phyloP scores from a whole-genome alignment of 1,140 invertebrate species.

The Drosophila ficusphila region DNA sequence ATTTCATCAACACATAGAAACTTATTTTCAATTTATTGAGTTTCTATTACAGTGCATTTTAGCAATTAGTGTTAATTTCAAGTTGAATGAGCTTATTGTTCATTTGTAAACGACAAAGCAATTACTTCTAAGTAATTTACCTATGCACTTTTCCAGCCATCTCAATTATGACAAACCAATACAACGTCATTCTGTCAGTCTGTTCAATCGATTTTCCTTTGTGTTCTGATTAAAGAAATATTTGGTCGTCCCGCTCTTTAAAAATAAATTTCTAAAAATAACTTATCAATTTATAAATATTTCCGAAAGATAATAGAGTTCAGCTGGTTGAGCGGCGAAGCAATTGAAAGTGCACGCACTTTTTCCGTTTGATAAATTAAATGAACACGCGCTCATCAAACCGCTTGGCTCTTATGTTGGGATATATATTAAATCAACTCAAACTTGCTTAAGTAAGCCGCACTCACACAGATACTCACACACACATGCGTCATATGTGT shows the following conservation, averaged over 20 bases:
- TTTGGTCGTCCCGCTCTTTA: neutral
- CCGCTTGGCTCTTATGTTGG: conserved; percentile 10
- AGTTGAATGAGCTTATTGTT: conserved; percentile 4
- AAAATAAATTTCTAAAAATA: conserved; percentile 27
- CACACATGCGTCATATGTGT: conserved; percentile 8
- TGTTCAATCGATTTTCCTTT: neutral
- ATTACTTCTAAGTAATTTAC: neutral
- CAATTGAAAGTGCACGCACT: conserved; percentile 29
- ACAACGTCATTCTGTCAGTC: neutral
- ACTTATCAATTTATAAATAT: neutral
- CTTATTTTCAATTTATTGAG: no score
- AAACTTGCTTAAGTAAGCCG: conserved; percentile 37
- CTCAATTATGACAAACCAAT: neutral
- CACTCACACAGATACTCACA: conserved; percentile 17
- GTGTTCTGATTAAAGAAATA: neutral
- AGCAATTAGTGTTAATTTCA: conserved; percentile 15
- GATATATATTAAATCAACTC: conserved; percentile 52
- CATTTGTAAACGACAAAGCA: neutral
- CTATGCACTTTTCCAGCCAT: neutral
- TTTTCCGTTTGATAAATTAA: conserved; percentile 56
- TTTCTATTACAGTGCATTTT: neutral
- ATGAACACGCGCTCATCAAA: conserved; percentile 55
- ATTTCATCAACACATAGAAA: no score
- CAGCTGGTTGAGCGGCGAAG: neutral
- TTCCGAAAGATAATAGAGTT: neutral